Percentiles rank a stretch among this genome's conserved stretches.
These are phyloP conservation scores for Clarias gariepinus DNA, from an alignment of 2,113 vertebrate species.

Conservation along the genomic window DNA sequence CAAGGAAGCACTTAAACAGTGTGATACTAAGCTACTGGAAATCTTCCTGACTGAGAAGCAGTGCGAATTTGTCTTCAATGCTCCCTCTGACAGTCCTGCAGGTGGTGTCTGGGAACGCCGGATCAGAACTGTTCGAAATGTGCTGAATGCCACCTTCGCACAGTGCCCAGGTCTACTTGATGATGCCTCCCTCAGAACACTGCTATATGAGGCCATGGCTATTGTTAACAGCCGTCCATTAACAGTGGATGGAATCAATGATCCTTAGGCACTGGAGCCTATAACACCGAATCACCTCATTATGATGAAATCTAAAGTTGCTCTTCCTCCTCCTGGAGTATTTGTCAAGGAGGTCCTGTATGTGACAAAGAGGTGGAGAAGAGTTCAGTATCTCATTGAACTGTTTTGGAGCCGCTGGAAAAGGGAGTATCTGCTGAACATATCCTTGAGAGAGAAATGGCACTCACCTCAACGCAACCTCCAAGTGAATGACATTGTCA, in stretches of 20 bases:
- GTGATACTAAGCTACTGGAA: too few species aligned
- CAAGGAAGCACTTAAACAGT: slow-evolving; percentile 41
- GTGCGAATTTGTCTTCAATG: slow-evolving; percentile 42
- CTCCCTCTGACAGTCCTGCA: slow-evolving; percentile 27
- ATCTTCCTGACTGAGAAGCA: slow-evolving; percentile 28
- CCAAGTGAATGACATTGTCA: too few species aligned
- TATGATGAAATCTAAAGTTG: slow-evolving; percentile 37
- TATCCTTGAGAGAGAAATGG: too few species aligned
- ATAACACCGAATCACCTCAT: slow-evolving; percentile 45
- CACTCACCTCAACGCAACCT: too few species aligned
- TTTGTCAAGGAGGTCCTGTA: too few species aligned
- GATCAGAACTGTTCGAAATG: slow-evolving; percentile 16
- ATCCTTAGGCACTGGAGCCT: slow-evolving; percentile 15
- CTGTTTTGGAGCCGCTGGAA: too few species aligned
- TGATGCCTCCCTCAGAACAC: slow-evolving; percentile 40
- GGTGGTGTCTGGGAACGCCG: slow-evolving; percentile 35
- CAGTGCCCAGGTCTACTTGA: slow-evolving; percentile 30
- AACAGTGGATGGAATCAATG: too few species aligned
- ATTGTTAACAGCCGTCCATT: slow-evolving; percentile 45
- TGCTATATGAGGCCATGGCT: slow-evolving; percentile 47
- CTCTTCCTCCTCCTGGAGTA: too few species aligned
- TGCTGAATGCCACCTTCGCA: slow-evolving; percentile 9
- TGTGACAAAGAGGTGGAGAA: too few species aligned
- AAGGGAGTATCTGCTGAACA: too few species aligned
- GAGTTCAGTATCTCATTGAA: too few species aligned